Evolutionary conservation across 1,140 invertebrate species (phyloP).

Genomic region (fruit fly (Drosophila melanogaster)): DNA sequence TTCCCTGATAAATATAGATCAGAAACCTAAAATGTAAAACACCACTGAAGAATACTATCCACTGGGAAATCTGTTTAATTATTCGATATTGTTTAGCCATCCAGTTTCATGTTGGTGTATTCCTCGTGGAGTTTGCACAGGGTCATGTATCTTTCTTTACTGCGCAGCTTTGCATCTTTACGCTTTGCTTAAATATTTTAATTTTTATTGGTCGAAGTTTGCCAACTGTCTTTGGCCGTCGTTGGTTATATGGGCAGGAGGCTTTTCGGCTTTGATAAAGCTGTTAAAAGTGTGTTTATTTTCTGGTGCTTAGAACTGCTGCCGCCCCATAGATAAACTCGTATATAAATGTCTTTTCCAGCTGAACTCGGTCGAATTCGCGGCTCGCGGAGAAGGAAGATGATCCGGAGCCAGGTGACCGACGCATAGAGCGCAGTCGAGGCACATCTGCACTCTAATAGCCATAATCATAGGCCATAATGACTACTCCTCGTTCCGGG

Average conservation of each 20-base stretch:
- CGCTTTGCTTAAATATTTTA: conserved; percentile 82
- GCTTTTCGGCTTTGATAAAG: conserved; percentile 66
- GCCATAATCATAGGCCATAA: conserved; percentile 81
- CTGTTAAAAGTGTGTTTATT: conserved; percentile 78
- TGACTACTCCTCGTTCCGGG: conserved; percentile 40
- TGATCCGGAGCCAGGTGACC: conserved; percentile 25
- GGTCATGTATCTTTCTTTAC: conserved; percentile 77
- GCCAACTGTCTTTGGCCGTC: conserved; percentile 51
- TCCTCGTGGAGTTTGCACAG: background rate
- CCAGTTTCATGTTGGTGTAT: background rate
- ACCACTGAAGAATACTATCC: too few species aligned
- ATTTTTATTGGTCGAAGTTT: conserved; percentile 81
- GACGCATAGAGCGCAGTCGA: conserved; percentile 28
- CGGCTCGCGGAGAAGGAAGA: background rate
- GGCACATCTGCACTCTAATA: conserved; percentile 72
- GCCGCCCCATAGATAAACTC: conserved; percentile 25
- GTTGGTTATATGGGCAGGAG: conserved; percentile 14
- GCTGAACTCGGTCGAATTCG: conserved; percentile 12
- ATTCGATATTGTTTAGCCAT: background rate
- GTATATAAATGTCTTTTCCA: conserved; percentile 16
- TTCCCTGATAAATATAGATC: too few species aligned
- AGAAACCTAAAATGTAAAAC: too few species aligned
- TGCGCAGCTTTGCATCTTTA: conserved; percentile 79
- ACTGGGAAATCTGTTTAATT: too few species aligned
- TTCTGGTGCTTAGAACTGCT: conserved; percentile 46